Conservation (phyloP, 2,113 vertebrate genomes). For the Pelecanus crispus region DNA sequence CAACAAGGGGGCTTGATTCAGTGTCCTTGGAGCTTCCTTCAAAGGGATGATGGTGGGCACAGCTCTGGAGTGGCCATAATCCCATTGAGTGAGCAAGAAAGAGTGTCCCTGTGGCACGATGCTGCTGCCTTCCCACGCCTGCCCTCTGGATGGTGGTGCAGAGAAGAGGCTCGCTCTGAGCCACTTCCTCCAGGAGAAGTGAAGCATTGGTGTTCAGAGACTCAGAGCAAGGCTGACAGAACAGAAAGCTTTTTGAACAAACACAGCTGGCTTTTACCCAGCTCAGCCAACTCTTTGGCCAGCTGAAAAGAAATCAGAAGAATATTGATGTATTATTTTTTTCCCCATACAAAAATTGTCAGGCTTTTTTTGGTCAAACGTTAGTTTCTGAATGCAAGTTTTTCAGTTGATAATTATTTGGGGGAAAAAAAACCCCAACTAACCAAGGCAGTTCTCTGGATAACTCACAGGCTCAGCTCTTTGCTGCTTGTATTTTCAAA, state of each 20-base stretch:
- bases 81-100: not conserved
- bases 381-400: not conserved
- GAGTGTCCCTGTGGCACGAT: not conserved
- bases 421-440: not conserved
- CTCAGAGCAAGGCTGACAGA: not conserved
- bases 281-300: not conserved
- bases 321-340: constrained; percentile 1
- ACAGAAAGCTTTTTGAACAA: not conserved
- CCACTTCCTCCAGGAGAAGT: not conserved
- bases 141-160: rapidly evolving
- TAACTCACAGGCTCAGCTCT: constrained; percentile 36
- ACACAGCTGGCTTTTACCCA: constrained; percentile 53
- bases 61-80: not conserved
- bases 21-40: not conserved
- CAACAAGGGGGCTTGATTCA: not conserved
- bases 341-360: not conserved
- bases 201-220: not conserved
- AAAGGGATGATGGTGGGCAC: not conserved
- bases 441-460: not conserved
- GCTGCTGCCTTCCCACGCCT: not conserved
- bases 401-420: not conserved
- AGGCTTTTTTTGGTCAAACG: not conserved
- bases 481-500: constrained; percentile 19
- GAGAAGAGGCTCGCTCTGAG: not conserved
- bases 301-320: constrained; percentile 55